Evolutionary conservation across 2,113 vertebrate species (phyloP), one percentile per base, ranked within the genome.

Genomic region (Dasypus novemcinctus): DNA sequence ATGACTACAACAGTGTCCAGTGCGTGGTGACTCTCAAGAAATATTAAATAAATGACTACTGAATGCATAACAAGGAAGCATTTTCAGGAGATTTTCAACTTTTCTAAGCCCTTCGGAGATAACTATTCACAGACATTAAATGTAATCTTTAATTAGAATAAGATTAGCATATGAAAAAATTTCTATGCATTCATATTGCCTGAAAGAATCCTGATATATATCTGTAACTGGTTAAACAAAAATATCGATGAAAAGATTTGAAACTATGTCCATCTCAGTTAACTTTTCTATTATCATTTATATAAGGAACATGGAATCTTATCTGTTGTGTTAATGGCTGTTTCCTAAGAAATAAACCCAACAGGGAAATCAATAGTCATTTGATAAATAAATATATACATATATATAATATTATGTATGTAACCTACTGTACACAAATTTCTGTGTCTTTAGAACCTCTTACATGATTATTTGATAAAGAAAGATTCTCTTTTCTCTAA

Each of bases 401-500:
- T 46, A 7, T 36, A 12, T 74, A 46, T 74, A 23, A 57, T 66
- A 31, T 84, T 63, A 38, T 78, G 4, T 59, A 23, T 82, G 12
- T 79, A 88, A 72, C n/a, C 7, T 81, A 36, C 25, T 64, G 2
- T 61, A 27, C 31, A 68, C 9, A 79, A 85, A 66, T 20, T 3
- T 76, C 17, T 76, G 1, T n/a, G 64, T 41, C 36, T 66, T 83
- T 46, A 85, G 59, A 88, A 87, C 4, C 25, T 82, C 36, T 93
- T 38, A 23, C 12, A 75, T 84, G 49, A 76, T 93, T 93, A 81
- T 89, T 84, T 87, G 84, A 80, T 95, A 61, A 80, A 91, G 33
- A 63, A 94, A 94, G 4, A 59, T 52, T 91, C 33, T 72, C 20
- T 85, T 94, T 95, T 94, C 74, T 93, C 61, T 96, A 90, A 17